These are phyloP conservation scores for Zhengitettix transpicula DNA, from an alignment of 2,888 invertebrate species.

Conservation along the genomic window DNA sequence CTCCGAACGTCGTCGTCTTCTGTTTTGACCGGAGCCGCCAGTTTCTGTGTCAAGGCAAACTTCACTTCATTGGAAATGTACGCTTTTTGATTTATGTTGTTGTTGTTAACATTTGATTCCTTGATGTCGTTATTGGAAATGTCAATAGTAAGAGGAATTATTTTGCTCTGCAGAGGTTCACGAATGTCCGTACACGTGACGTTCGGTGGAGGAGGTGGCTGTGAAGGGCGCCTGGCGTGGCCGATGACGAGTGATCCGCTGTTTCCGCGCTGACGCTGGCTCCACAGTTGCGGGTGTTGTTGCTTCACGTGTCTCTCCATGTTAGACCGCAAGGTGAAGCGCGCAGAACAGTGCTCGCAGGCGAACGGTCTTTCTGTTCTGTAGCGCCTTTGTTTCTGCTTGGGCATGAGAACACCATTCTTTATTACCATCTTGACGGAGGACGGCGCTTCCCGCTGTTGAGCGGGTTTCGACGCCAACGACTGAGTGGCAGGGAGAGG, in stretches of 20 bases:
- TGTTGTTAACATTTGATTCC: background rate
- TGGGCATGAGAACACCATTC: conserved; percentile 78
- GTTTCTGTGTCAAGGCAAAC: conserved; percentile 53
- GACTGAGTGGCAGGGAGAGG: background rate
- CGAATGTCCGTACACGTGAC: background rate
- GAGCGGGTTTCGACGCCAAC: conserved; percentile 22
- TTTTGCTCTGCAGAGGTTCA: background rate
- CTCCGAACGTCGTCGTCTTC: background rate
- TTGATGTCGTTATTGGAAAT: background rate
- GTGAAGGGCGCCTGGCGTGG: background rate
- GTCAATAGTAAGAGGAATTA: too few species aligned
- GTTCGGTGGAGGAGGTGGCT: background rate
- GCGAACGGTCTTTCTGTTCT: conserved; percentile 80
- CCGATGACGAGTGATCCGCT: background rate
- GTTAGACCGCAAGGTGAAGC: conserved; percentile 81
- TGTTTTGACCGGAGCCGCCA: conserved; percentile 7
- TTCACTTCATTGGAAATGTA: conserved; percentile 49
- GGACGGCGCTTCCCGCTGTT: conserved; percentile 26
- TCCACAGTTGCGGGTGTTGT: conserved; percentile 83
- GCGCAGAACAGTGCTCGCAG: conserved; percentile 77
- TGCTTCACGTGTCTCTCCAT: conserved; percentile 92
- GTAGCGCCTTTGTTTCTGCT: conserved; percentile 79
- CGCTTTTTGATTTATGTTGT: conserved; percentile 8
- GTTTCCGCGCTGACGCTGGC: conserved; percentile 44
- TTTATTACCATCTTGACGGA: conserved; percentile 80